Base-by-base conservation (phyloP, 2,888 invertebrate species). In the Seira ritae region DNA sequence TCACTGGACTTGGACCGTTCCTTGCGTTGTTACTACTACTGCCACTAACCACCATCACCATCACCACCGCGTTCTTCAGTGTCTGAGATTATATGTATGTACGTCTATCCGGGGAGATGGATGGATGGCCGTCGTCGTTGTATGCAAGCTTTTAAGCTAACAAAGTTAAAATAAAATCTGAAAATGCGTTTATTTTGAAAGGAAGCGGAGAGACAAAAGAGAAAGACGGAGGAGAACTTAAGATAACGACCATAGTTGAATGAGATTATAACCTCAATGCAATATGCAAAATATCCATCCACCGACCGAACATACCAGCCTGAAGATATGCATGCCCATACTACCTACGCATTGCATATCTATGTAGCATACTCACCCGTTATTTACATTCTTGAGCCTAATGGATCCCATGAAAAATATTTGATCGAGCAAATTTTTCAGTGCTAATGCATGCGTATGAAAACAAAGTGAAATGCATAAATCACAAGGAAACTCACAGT, bases 391-490 rank as follows among this genome's bases (percentile, higher is more conserved):
- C 50, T n/a, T 12, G 15, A 2, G 12, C 15, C 50, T 50, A 50
- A 50, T 50, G 50, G 50, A 50, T 50, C 50, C 12, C 50, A n/a
- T 50, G 6, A 50, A 50, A 50, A 50, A 50, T 50, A 50, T 50
- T 50, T 50, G 50, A 50, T 50, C 3, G 50, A 50, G 50, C 50
- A 50, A 50, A 50, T 50, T 50, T 50, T 50, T 50, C 15, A 50
- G 50, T 50, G 50, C 50, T 50, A 50, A 50, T 50, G 50, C 50
- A 50, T 50, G 50, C 50, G 50, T 50, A 15, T 50, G 3, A 50
- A 50, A 50, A 50, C 50, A 50, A 50, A 50, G 50, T 50, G 50
- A 50, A 50, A 50, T 50, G 15, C 50, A 50, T 50, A 50, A 50
- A 50, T 50, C 50, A 50, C 50, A 15, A 12, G 15, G 2, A 50